Evolutionary conservation across 2,888 invertebrate species (phyloP), one percentile per base, ranked within the genome.

Genomic region (Dendrolimus pini): DNA sequence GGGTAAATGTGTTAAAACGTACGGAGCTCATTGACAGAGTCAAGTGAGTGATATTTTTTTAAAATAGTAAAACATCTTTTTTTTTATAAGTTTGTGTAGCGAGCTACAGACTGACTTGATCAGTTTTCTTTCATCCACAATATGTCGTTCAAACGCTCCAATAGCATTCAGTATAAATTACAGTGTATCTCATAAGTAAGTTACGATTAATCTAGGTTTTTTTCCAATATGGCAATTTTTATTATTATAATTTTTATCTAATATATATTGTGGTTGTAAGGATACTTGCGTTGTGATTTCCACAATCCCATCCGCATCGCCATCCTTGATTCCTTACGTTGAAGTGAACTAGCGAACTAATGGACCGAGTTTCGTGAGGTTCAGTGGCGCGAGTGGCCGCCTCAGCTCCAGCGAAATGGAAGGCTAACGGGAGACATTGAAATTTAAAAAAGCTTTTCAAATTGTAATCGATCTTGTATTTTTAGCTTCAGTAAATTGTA

Each of bases 201-300:
- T 89, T 89, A 89, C 78, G 82, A 83, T 83, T 88, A 89, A 88
- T 88, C 85, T 89, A 89, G 88, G 80, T 80, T 88, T 87, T 91
- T 92, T 92, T 92, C 91, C 91, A 91, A 89, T 91, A 91, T 88
- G 91, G 90, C 90, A 85, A 91, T 90, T 47, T 87, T 88, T 91
- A 91, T 89, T 90, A 91, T 87, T 91, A 90, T 90, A 91, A 91
- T 10, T 92, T 91, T 92, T 92, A 91, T 92, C 91, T 92, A 92
- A 92, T 92, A 93, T 93, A 93, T 93, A 93, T 93, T 93, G 93
- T 93, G 93, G 93, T 92, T 93, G 93, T 92, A 93, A 93, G 93
- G 93, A 92, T 85, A 87, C 79, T 79, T 88, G 90, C 85, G 89
- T 91, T 90, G 83, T 91, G 86, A 91, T 91, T 91, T 91, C 86